These are phyloP conservation scores for Lytechinus pictus DNA, from an alignment of 35 echinoderm and acorn worm genomes.

Conservation along the genomic window DNA sequence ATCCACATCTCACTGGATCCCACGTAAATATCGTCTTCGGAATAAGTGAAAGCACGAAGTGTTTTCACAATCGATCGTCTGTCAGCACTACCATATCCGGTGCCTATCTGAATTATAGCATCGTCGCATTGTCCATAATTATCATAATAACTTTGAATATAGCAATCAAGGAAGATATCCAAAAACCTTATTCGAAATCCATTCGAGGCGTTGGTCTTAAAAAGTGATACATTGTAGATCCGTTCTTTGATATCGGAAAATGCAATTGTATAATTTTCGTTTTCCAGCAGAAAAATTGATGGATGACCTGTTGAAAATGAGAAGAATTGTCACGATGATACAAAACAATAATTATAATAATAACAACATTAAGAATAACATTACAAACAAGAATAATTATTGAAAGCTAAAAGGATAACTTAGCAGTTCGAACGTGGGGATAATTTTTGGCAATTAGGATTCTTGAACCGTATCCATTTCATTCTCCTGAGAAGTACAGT, in stretches of 20 bases:
- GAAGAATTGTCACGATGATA: too few relatives aligned
- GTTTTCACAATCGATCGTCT: not conserved
- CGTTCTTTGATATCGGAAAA: not conserved
- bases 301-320: not conserved
- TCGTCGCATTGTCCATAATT: not conserved
- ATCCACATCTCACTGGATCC: not conserved
- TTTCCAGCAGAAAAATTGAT: not conserved
- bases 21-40: not conserved
- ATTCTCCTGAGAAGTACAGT: too few relatives aligned
- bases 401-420: too few relatives aligned
- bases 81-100: not conserved
- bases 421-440: too few relatives aligned
- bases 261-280: not conserved
- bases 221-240: not conserved
- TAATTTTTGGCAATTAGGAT: too few relatives aligned
- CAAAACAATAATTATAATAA: too few relatives aligned
- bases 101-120: not conserved
- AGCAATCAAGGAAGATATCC: not conserved
- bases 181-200: not conserved
- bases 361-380: too few relatives aligned
- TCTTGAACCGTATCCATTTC: too few relatives aligned
- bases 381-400: too few relatives aligned
- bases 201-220: not conserved
- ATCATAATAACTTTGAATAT: not conserved
- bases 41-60: not conserved